phyloP scores from a whole-genome alignment of 2,888 invertebrate genomes.

The Nephrotoma flavescens region DNA sequence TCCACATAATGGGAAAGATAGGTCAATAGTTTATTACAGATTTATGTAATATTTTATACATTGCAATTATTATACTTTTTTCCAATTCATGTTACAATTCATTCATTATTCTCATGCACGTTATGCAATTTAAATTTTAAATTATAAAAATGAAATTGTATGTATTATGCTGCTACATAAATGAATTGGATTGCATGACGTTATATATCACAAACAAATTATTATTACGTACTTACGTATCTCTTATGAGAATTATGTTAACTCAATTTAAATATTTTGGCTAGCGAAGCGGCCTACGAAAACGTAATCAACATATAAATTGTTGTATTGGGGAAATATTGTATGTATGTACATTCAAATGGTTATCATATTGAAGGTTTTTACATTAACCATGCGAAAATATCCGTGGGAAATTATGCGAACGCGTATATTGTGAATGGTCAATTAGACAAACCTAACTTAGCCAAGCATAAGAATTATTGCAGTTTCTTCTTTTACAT shows the following conservation, averaged over 20 bases:
- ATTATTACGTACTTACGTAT: not conserved
- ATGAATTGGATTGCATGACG: not conserved
- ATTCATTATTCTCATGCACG: not conserved
- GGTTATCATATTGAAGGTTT: not conserved
- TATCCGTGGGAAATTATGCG: not conserved
- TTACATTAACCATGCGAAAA: not conserved
- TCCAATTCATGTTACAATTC: not conserved
- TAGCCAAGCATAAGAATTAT: not conserved
- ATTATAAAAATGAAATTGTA: not conserved
- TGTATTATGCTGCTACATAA: not conserved
- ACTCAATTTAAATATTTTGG: not conserved
- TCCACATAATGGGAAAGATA: not conserved
- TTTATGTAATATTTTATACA: not conserved
- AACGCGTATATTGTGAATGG: not conserved
- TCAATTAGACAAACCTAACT: not conserved
- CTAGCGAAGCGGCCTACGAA: not conserved
- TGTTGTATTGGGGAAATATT: not conserved
- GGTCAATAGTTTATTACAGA: not conserved
- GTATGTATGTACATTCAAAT: not conserved
- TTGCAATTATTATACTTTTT: not conserved
- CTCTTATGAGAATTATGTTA: not conserved
- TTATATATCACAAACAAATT: not conserved
- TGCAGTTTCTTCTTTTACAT: not conserved
- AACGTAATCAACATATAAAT: not conserved
- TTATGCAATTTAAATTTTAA: not conserved